Percentiles rank a stretch among this genome's conserved stretches.
phyloP scores from a whole-genome alignment of 2,113 vertebrate species.

The Ginglymostoma cirratum region DNA sequence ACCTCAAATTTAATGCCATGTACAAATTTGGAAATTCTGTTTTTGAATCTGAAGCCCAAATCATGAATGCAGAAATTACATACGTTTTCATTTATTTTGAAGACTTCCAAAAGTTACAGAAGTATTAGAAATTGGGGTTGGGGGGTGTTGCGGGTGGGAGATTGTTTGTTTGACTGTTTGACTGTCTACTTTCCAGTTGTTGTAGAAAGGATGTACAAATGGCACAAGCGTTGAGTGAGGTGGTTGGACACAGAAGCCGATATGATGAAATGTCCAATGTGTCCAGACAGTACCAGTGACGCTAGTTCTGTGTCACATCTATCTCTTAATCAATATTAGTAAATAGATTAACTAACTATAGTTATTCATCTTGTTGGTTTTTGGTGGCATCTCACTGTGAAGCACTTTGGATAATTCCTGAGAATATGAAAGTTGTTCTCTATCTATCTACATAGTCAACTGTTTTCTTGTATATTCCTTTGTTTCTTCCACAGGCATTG shows the following conservation, averaged over 20 bases:
- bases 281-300: background rate
- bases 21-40: background rate
- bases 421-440: background rate
- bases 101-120: background rate
- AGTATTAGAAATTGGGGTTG: background rate
- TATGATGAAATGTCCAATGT: background rate
- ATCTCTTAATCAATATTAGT: background rate
- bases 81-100: background rate
- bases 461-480: conserved; percentile 13
- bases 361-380: background rate
- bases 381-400: background rate
- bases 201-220: background rate
- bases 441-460: background rate
- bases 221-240: background rate
- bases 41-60: background rate
- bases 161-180: background rate
- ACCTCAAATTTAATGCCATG: too few species aligned
- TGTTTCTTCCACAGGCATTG: conserved; percentile 69
- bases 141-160: background rate
- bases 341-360: background rate
- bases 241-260: background rate
- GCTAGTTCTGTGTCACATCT: background rate
- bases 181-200: background rate
- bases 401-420: background rate
- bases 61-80: background rate